Conservation (phyloP, 2,797 vertebrate genomes). For the Ibycter americanus region DNA sequence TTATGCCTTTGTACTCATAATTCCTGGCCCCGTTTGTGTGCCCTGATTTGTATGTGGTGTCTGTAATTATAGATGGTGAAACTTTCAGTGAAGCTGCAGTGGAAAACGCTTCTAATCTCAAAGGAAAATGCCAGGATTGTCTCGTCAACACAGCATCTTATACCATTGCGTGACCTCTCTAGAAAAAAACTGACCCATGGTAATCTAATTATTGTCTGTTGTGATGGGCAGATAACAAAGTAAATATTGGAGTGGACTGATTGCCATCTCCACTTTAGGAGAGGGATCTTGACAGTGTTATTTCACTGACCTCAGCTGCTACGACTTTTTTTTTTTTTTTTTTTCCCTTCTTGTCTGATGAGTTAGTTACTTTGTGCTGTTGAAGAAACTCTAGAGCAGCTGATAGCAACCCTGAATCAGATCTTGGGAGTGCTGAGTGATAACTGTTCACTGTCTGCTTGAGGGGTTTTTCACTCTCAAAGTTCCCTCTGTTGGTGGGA, state of each 20-base stretch:
- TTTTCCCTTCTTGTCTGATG: background rate
- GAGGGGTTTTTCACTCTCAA: background rate
- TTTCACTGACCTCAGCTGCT: conserved; percentile 18
- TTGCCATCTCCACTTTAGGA: conserved; percentile 55
- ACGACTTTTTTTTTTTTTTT: background rate
- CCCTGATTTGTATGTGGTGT: background rate
- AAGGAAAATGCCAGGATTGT: background rate
- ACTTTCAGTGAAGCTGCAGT: background rate
- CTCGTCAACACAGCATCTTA: background rate
- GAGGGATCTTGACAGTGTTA: conserved; percentile 42
- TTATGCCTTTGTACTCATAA: background rate
- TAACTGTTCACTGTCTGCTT: background rate
- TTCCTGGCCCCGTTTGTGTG: background rate
- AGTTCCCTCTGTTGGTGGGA: background rate
- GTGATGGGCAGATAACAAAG: conserved; percentile 58
- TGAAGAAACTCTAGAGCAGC: background rate
- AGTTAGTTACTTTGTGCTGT: background rate
- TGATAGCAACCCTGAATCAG: background rate
- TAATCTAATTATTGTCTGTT: conserved; percentile 68
- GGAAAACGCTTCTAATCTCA: conserved; percentile 20
- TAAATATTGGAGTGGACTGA: conserved; percentile 56
- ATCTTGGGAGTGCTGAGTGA: background rate
- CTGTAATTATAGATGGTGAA: background rate
- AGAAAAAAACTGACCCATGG: conserved; percentile 29
- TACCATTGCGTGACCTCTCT: background rate